Conservation (phyloP, 2,888 invertebrate genomes). For the Pollenia griseotomentosa region DNA sequence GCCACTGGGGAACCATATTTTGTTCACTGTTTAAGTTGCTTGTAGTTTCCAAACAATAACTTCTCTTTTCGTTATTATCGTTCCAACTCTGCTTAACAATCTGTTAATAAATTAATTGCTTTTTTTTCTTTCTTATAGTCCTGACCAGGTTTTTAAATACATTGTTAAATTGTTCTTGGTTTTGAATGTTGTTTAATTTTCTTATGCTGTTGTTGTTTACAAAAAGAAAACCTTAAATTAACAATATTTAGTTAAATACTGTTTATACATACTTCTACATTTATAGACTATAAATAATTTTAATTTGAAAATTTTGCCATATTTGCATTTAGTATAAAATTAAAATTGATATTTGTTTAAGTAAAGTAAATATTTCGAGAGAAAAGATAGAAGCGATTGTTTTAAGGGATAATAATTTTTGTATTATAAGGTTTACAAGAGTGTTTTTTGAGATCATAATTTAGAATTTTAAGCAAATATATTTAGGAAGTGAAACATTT, state of each 20-base stretch:
- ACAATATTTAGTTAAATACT: conserved; percentile 52
- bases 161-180: neutral
- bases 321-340: conserved; percentile 61
- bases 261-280: conserved; percentile 12
- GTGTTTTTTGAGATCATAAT: too few relatives aligned
- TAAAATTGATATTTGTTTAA: conserved; percentile 61
- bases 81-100: conserved; percentile 29
- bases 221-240: conserved; percentile 27
- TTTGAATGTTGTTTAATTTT: neutral
- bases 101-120: conserved; percentile 69
- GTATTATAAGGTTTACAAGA: neutral
- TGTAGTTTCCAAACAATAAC: conserved; percentile 6
- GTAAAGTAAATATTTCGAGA: conserved; percentile 44
- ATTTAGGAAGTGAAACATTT: too few relatives aligned
- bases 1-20: conserved; percentile 27
- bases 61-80: conserved; percentile 1
- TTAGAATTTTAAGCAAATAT: too few relatives aligned
- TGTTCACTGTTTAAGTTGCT: conserved; percentile 32
- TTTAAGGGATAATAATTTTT: neutral
- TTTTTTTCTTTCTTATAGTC: conserved; percentile 17
- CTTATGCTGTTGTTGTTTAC: conserved; percentile 3
- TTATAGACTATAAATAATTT: conserved; percentile 46
- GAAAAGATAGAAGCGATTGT: neutral
- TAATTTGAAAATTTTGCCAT: conserved; percentile 38
- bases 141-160: neutral